Evolutionary conservation across 1,140 invertebrate genomes (phyloP), one percentile per base, ranked within the genome.

Genomic region (Xylocopa sonorina): DNA sequence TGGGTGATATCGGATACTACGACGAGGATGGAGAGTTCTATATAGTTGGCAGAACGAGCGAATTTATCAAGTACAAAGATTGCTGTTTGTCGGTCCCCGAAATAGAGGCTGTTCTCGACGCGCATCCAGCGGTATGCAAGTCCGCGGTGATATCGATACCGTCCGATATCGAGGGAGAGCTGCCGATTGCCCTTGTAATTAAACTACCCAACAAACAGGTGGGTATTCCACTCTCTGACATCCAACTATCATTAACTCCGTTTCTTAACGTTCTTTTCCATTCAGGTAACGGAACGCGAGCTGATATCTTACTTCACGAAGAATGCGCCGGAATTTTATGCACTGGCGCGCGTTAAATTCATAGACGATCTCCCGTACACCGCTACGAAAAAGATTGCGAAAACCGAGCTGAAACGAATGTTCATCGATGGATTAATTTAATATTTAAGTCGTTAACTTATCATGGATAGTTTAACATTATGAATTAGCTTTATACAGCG

Each of bases 111-210:
- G 87, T 96, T 29, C 93, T 97, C 16, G 84, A 94, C 3, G 90
- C 91, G 29, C 95, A 96, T 89, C 94, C 95, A 2, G 93, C 90
- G 0, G 93, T 97, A 10, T 84, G 90, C 46, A 95, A 96, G 79
- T 95, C 92, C 12, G 95, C 94, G 0, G 96, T 97, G 0, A 93
- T 96, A 51, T 95, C 96, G 2, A 89, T 96, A 24, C 93, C 95
- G 1, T 91, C 95, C 78, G 88, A 93, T 18, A 89, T 92, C 58
- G 90, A 90, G 77, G 94, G 95, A 5, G 94, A 97, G 73, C 88
- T 94, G 9, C 94, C 95, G 0, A 91, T 93, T 48, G 96, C 95
- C 2, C 94, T 94, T 53, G 92, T 96, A 1, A 51, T 43, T 21
- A 58, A 81, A 12, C 80, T 87, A 46, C 81, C 89, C 3, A 90